phyloP scores from a whole-genome alignment of 2,113 vertebrate species.

The Elephas maximus region DNA sequence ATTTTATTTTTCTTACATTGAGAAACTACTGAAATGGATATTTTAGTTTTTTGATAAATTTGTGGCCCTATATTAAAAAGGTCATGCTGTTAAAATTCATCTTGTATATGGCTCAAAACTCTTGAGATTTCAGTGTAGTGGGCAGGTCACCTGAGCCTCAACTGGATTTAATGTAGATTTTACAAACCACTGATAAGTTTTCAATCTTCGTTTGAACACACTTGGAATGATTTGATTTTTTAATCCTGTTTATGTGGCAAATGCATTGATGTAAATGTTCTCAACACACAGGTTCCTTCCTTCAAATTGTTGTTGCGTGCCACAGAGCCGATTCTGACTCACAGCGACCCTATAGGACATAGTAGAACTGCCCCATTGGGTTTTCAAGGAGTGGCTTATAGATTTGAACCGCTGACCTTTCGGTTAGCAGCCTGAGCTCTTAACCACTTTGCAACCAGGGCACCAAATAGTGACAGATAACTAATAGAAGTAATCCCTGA shows the following conservation, averaged over 20 bases:
- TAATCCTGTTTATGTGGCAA: conserved; percentile 65
- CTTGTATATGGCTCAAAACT: conserved; percentile 58
- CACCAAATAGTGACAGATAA: conserved; percentile 43
- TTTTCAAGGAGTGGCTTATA: too few species aligned
- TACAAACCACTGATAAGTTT: conserved; percentile 74
- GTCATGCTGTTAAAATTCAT: conserved; percentile 43
- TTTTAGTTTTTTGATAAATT: conserved; percentile 17
- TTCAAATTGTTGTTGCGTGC: not conserved
- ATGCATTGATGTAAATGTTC: conserved; percentile 67
- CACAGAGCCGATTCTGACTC: too few species aligned
- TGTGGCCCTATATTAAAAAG: not conserved
- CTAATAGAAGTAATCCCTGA: conserved; percentile 68
- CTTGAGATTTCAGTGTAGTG: conserved; percentile 51
- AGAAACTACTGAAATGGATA: not conserved
- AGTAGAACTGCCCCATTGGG: too few species aligned
- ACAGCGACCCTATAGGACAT: too few species aligned
- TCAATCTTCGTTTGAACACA: conserved; percentile 66
- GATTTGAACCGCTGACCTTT: too few species aligned
- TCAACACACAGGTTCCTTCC: conserved; percentile 27
- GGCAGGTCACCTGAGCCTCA: conserved; percentile 21
- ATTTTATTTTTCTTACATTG: not conserved
- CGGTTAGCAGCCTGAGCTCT: too few species aligned
- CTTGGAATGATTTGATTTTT: conserved; percentile 68
- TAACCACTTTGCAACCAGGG: too few species aligned
- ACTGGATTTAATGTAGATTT: conserved; percentile 71